phyloP scores from a whole-genome alignment of 2,888 invertebrate species.

The Aleiodes alternator region DNA sequence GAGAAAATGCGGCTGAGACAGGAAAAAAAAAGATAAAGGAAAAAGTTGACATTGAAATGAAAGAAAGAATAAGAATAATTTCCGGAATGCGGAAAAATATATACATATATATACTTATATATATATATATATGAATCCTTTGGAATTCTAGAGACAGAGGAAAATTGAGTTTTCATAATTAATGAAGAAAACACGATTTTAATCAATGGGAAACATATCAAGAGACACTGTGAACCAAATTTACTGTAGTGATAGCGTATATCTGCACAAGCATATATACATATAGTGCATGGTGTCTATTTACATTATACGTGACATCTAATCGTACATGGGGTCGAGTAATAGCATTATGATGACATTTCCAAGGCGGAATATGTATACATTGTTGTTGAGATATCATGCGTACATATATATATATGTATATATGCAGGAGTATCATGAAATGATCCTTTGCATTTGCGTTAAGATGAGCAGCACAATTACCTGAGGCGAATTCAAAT shows the following conservation, averaged over 20 bases:
- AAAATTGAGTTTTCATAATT: not conserved
- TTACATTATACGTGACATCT: conserved; percentile 54
- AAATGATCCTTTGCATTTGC: too few relatives aligned
- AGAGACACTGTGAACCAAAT: too few relatives aligned
- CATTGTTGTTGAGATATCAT: too few relatives aligned
- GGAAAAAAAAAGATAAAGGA: conserved; percentile 10
- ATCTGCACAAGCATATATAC: conserved; percentile 49
- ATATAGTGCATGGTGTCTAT: conserved; percentile 45
- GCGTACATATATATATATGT: too few relatives aligned
- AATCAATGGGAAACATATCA: too few relatives aligned
- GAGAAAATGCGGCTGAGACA: conserved; percentile 22
- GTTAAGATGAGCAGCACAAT: too few relatives aligned
- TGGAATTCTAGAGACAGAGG: not conserved
- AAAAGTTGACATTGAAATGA: conserved; percentile 9
- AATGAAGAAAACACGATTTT: not conserved
- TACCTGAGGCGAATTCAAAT: too few relatives aligned
- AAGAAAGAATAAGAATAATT: conserved; percentile 15
- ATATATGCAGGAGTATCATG: too few relatives aligned
- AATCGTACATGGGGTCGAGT: conserved; percentile 42
- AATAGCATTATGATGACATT: conserved; percentile 37
- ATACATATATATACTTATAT: too few relatives aligned
- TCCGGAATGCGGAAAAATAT: not conserved
- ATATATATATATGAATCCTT: not conserved
- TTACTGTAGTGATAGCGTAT: not conserved
- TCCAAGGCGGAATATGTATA: too few relatives aligned